These are phyloP conservation scores for Danionella dracula DNA, from an alignment of 2,797 vertebrate genomes.

Conservation along the genomic window DNA sequence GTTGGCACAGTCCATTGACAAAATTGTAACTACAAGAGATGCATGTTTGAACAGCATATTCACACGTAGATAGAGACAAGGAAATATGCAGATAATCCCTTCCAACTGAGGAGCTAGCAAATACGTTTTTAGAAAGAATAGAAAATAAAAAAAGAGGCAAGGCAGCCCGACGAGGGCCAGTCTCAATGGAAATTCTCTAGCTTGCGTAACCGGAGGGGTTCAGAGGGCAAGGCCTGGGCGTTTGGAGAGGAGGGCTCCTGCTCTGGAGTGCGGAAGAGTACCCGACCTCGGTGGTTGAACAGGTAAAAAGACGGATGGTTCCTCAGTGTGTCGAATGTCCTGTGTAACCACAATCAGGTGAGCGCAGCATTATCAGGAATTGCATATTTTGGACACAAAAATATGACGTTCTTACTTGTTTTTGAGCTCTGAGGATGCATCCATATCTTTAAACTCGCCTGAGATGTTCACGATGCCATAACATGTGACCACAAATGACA, in stretches of 20 bases:
- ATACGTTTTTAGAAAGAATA: slow-evolving; percentile 50
- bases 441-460: slow-evolving; percentile 98
- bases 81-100: slow-evolving; percentile 49
- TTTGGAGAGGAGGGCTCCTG: slow-evolving; percentile 72
- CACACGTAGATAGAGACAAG: slow-evolving; percentile 71
- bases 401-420: slow-evolving; percentile 79
- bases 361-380: not conserved
- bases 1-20: slow-evolving; percentile 70
- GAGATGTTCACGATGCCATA: slow-evolving; percentile 97
- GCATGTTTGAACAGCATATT: slow-evolving; percentile 62
- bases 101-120: slow-evolving; percentile 75
- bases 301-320: slow-evolving; percentile 98
- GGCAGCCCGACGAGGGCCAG: slow-evolving; percentile 60
- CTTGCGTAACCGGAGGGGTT: slow-evolving; percentile 88
- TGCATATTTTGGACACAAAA: not conserved
- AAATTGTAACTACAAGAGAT: slow-evolving; percentile 57
- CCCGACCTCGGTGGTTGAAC: slow-evolving; percentile 93
- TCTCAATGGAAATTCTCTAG: slow-evolving; percentile 90
- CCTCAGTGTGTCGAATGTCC: slow-evolving; percentile 95
- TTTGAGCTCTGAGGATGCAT: slow-evolving; percentile 95
- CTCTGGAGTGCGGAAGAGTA: slow-evolving; percentile 82
- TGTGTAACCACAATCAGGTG: slow-evolving; percentile 55
- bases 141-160: slow-evolving; percentile 42
- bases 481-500: slow-evolving; percentile 92
- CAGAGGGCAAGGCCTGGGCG: slow-evolving; percentile 79